A percentile compares a stretch with the other conserved stretches of the same genome.
Evolutionary conservation across 1,140 invertebrate species (phyloP).

Genomic region (Plutomurus gul): DNA sequence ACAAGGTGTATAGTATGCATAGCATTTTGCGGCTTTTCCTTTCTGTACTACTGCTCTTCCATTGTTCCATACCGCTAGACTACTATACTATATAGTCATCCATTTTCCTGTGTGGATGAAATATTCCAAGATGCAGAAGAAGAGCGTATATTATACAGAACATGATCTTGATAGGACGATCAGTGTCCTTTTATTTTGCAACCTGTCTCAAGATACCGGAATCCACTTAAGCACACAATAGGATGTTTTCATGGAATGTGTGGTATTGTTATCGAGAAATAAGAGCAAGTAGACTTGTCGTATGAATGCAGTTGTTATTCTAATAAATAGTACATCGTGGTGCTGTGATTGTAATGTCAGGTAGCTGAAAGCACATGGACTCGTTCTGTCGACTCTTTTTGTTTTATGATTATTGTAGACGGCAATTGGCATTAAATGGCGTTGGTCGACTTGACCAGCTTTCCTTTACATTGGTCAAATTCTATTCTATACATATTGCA

Average conservation of each 20-base stretch:
- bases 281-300: not conserved
- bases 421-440: not conserved
- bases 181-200: not conserved
- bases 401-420: constrained; percentile 16
- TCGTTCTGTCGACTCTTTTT: constrained; percentile 4
- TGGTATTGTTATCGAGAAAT: not conserved
- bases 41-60: constrained; percentile 3
- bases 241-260: not conserved
- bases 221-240: not conserved
- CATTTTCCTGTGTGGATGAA: not conserved
- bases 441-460: not conserved
- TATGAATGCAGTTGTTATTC: not conserved
- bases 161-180: constrained; percentile 12
- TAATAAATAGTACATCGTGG: no score
- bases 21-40: not conserved
- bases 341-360: not conserved
- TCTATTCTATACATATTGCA: not conserved
- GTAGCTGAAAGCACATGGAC: constrained; percentile 27
- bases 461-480: not conserved
- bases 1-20: not conserved
- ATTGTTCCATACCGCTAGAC: no score
- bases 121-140: not conserved
- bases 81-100: not conserved
- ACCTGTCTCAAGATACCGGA: constrained; percentile 13
- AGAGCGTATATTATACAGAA: not conserved